Conservation (phyloP, 2,113 vertebrate species). For the Tupaia tana region DNA sequence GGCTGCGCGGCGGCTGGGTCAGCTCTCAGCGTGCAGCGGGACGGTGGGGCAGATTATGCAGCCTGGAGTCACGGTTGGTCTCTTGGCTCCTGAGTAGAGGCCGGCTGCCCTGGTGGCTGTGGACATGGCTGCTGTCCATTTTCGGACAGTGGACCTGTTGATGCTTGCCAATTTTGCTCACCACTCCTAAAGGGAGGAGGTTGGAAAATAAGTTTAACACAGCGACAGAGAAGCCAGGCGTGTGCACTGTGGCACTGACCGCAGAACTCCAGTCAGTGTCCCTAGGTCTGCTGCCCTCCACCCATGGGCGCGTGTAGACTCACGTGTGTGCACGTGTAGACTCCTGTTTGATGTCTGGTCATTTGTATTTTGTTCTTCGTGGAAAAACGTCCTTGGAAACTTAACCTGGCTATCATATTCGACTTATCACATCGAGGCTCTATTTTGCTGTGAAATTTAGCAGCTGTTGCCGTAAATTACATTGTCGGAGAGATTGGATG, state of each 20-base stretch:
- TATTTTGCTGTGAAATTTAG: conserved; percentile 21
- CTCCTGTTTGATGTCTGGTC: neutral
- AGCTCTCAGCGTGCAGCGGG: neutral
- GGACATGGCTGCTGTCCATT: neutral
- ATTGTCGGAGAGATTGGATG: conserved; percentile 16
- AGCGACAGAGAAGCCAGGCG: neutral
- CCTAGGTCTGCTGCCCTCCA: neutral
- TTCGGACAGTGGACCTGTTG: neutral
- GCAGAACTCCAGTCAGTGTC: neutral
- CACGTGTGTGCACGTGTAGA: neutral
- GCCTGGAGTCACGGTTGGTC: neutral
- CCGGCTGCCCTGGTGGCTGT: neutral
- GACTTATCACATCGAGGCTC: neutral
- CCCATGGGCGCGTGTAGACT: neutral
- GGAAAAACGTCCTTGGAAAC: neutral
- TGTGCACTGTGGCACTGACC: neutral
- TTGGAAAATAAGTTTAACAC: conserved; percentile 20
- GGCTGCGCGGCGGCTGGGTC: neutral
- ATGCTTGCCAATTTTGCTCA: neutral
- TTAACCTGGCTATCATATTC: neutral
- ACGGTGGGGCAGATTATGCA: neutral
- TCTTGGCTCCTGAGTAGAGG: neutral
- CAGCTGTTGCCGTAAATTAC: conserved; percentile 1
- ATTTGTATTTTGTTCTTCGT: neutral
- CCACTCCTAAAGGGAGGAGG: neutral